Evolutionary conservation across 2,888 invertebrate genomes (phyloP), one percentile per base, ranked within the genome.

Genomic region (Dryobota labecula): DNA sequence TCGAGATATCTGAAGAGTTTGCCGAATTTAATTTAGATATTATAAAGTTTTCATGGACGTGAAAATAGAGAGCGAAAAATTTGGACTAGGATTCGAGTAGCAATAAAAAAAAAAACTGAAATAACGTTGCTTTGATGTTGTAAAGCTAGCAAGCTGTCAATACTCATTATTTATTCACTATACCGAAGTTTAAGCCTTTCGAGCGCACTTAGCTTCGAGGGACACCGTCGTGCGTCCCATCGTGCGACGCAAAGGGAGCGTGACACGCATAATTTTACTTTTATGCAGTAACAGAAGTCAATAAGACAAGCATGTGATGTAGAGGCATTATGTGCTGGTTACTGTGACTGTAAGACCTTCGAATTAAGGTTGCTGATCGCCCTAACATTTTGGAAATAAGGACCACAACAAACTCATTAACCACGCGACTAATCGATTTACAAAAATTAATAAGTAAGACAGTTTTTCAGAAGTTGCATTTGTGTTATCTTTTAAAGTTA

Each of bases 141-240:
- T 56, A 38, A 30, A 66, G 47, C 36, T 33, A 61, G 56, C 41
- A 47, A n/a, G 18, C 30, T 57, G 66, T 82, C 73, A 71, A 56
- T 63, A 49, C 62, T 64, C 33, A 82, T 82, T 73, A 79, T 69
- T 73, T 68, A 83, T 82, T 82, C 73, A 79, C 27, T 30, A 63
- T 67, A 66, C 66, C 47, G 47, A 45, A 43, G 38, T 79, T 53
- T 51, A 82, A 72, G 78, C 63, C 70, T 58, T 77, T 62, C 45
- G 38, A 51, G 51, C 47, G 64, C 60, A 65, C 72, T 78, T 73
- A 54, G 60, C 61, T 82, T 30, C 56, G 67, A 57, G 60, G 67
- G 79, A 67, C 67, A 57, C 27, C 30, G 51, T 30, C n/a, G 53
- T 41, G 24, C 38, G 33, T 45, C 49, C 13, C 57, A 45, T 73